Percentiles rank a stretch among this genome's conserved stretches.
Conservation (phyloP, 2,888 invertebrate species). For the Polyploca ridens region DNA sequence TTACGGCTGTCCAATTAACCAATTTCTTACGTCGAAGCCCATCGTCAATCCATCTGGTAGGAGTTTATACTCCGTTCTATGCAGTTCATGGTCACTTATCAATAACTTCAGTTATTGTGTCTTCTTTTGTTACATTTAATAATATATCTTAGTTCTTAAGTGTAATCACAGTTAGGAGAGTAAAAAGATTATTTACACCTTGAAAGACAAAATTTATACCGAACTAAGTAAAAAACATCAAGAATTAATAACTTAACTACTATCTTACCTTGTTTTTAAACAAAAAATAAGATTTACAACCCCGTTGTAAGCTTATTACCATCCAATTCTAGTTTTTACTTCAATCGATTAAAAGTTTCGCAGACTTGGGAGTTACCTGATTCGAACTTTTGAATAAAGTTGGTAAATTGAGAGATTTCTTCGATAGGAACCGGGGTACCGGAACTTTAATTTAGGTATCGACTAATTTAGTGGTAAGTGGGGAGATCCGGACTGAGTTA, state of each 20-base stretch:
- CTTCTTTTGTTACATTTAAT: too few species aligned
- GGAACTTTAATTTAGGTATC: constrained; percentile 8
- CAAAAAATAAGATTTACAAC: constrained; percentile 21
- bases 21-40: too few species aligned
- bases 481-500: constrained; percentile 4
- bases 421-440: background rate
- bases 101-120: too few species aligned
- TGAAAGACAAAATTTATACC: background rate
- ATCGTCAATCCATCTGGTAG: too few species aligned
- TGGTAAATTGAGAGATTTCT: constrained; percentile 4
- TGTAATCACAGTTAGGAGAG: too few species aligned
- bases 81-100: too few species aligned
- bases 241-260: background rate
- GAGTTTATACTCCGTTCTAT: too few species aligned
- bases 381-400: background rate
- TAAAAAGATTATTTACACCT: background rate
- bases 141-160: too few species aligned
- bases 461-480: constrained; percentile 8
- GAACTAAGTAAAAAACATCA: background rate
- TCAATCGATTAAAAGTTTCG: constrained; percentile 29
- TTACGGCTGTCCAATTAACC: too few species aligned
- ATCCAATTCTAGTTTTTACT: constrained; percentile 20
- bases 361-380: background rate
- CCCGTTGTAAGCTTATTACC: constrained; percentile 30
- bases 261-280: background rate